phyloP scores from a whole-genome alignment of 2,113 vertebrate genomes.

The Gallinago jamesoni region DNA sequence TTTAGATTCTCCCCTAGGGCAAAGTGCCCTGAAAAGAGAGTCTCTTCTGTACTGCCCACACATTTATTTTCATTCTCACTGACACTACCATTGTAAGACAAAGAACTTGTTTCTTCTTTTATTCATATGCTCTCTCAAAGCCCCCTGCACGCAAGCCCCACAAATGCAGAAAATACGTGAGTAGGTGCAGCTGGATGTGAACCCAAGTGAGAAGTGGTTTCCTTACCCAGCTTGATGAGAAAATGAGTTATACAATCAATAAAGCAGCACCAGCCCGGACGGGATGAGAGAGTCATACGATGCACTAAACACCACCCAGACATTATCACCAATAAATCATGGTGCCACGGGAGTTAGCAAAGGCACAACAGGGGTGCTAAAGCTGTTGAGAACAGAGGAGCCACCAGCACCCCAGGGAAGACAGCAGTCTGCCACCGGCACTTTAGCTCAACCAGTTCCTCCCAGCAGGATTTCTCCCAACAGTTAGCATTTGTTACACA shows the following conservation, averaged over 20 bases:
- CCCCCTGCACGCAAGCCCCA: background rate
- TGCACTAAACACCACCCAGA: background rate
- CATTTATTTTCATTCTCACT: constrained; percentile 1
- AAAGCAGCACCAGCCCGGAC: background rate
- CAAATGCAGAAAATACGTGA: background rate
- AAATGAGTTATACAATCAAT: constrained; percentile 39
- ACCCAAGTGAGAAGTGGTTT: constrained; percentile 12
- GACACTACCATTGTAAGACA: background rate
- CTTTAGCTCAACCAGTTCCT: background rate
- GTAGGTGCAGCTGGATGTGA: background rate
- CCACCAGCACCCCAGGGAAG: background rate
- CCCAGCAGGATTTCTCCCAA: background rate
- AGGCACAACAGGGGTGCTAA: background rate
- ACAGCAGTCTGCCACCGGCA: background rate
- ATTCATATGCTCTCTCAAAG: background rate
- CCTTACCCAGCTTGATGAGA: background rate
- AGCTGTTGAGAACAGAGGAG: background rate
- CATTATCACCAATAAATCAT: background rate
- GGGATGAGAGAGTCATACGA: background rate
- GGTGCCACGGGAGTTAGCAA: background rate
- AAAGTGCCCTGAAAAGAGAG: background rate
- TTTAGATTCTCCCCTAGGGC: background rate
- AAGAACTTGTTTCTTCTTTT: background rate
- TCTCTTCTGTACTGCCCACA: background rate
- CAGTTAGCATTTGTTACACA: background rate